Evolutionary conservation across 2,797 vertebrate genomes (phyloP).

Genomic region (Pelochelys cantorii): DNA sequence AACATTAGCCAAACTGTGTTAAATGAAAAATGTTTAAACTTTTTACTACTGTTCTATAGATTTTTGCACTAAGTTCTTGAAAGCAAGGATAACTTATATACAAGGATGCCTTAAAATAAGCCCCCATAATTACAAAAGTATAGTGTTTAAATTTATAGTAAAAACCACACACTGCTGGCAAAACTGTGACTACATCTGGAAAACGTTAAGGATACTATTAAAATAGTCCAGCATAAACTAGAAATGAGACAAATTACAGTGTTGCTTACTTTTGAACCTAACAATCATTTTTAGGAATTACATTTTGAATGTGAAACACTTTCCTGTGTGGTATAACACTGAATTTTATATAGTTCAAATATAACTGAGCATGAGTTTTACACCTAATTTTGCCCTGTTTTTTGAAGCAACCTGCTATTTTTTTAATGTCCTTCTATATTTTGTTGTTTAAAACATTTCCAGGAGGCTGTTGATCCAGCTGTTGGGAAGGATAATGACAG

Average conservation of each 20-base stretch:
- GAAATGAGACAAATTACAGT: conserved; percentile 72
- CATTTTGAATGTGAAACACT: conserved; percentile 37
- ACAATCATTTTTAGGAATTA: conserved; percentile 62
- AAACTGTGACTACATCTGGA: conserved; percentile 87
- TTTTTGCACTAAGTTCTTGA: conserved; percentile 60
- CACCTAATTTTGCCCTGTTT: background rate
- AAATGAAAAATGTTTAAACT: conserved; percentile 32
- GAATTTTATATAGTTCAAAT: background rate
- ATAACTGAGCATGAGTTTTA: background rate
- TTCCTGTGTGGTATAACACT: background rate
- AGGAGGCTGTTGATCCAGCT: background rate
- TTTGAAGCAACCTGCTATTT: background rate
- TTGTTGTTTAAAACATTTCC: background rate
- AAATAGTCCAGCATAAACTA: conserved; percentile 78
- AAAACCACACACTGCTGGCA: conserved; percentile 90
- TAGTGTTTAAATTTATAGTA: conserved; percentile 96
- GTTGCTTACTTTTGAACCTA: conserved; percentile 48
- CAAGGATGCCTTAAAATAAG: conserved; percentile 86
- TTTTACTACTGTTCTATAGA: conserved; percentile 55
- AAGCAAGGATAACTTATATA: conserved; percentile 74
- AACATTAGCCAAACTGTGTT: background rate
- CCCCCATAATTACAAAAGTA: conserved; percentile 91
- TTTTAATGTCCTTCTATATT: background rate
- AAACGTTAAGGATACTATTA: conserved; percentile 87
- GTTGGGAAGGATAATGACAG: background rate